Base-by-base conservation (phyloP, 1,140 invertebrate genomes). In the Platyscapa corneri region DNA sequence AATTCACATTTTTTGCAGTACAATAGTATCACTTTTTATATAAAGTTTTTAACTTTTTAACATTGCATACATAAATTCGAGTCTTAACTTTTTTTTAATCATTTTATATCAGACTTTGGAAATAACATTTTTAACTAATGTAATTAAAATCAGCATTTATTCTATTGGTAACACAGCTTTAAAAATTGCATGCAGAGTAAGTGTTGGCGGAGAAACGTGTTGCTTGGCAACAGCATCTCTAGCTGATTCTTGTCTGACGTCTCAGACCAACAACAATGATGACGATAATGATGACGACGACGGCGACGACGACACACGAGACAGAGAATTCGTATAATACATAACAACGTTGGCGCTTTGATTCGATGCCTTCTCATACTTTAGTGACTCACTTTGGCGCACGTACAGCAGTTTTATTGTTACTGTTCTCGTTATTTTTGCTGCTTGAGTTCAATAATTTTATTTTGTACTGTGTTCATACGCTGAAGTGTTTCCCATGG, bases 191-290 rank as follows among this genome's bases (percentile, higher is more conserved):
- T 39, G 46, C 30, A n/a, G 0, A 14, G 49, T 23, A 2, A 30
- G 34, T 27, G 84, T 86, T 86, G 85, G 72, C 53, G 84, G 82
- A 85, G 86, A 87, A 87, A 88, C 86, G 84, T 64, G 90, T 92
- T 91, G 90, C 91, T 83, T 91, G 86, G 91, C 90, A 91, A 92
- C 90, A 91, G 86, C 90, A 90, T 91, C 90, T 88, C 85, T 82
- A 56, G 32, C 34, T 39, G 20, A 2, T 53, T 46, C 23, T 39
- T 56, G 30, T 81, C 64, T 67, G 5, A 70, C 60, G 76, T 60
- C 10, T 14, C 56, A 27, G 14, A 14, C 3, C 20, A 0, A 53
- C 56, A 3, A 60, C 1, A 34, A 49, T 30, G 14, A 30, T 6
- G 42, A 76, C 14, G 42, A 76, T 30, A 39, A 75, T 3, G 32